Base-by-base conservation (phyloP, 2,888 invertebrate genomes). In the Antheraea assamensis region DNA sequence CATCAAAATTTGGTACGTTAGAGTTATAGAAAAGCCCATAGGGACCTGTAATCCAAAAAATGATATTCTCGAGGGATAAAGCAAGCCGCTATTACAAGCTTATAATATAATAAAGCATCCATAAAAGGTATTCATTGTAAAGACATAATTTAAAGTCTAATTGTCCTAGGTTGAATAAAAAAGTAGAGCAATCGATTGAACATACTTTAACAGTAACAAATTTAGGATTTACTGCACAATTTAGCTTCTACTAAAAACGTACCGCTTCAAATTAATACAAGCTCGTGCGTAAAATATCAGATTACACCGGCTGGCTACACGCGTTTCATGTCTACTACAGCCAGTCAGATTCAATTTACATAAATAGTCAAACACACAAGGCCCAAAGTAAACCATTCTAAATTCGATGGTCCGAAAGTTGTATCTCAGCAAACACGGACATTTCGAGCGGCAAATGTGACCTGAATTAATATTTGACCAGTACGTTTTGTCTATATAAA, bases 391-490 rank as follows among this genome's bases (percentile, higher is more conserved):
- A 91, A 91, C 88, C 89, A 88, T 89, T 89, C 89, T 87, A 88
- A 90, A 90, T 91, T 89, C 90, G 89, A 92, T 90, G 89, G 87
- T 80, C 88, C 88, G 87, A 92, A 92, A 93, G 92, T 92, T 92
- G 90, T 91, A 90, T 92, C 91, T 90, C 87, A 84, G 86, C 88
- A 92, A 93, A 92, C 88, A 90, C 80, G 89, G 88, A 88, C 88
- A 88, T 90, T 89, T 83, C 83, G 84, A 89, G 86, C 85, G 85
- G 85, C 89, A 88, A 92, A 92, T 92, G 92, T 91, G 93, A 92
- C 92, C 92, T 86, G 93, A 93, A 92, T 92, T 92, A 92, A 93
- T 92, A 92, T 93, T 92, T 92, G 92, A 91, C 90, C 87, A 80
- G 85, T 76, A 75, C 87, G 84, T 89, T 64, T 90, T 87, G 88